A percentile compares a stretch with the other conserved stretches of the same genome.
phyloP scores from a whole-genome alignment of 2,888 invertebrate genomes.

The Macrophya alboannulata region DNA sequence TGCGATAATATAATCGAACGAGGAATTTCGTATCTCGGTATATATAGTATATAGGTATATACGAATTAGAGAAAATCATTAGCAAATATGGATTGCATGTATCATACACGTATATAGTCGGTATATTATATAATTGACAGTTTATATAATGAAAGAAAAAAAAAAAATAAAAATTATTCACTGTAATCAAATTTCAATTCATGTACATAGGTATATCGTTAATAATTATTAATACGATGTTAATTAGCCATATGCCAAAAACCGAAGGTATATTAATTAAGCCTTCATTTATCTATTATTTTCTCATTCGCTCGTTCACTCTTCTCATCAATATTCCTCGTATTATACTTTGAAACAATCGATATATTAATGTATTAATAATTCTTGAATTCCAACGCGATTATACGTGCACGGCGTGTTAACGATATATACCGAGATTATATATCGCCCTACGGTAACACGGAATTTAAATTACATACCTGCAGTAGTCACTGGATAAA shows the following conservation, averaged over 20 bases:
- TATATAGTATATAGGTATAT: too few species aligned
- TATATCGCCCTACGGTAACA: neutral
- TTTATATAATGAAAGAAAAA: too few species aligned
- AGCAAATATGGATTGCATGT: too few species aligned
- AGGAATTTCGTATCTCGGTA: too few species aligned
- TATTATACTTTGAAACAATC: neutral
- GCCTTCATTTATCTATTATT: neutral
- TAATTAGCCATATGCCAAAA: neutral
- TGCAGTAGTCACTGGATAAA: neutral
- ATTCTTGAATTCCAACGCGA: neutral
- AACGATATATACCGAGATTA: neutral
- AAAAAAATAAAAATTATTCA: too few species aligned
- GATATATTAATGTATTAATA: constrained; percentile 4
- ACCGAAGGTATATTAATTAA: neutral
- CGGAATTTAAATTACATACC: constrained; percentile 11
- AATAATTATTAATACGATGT: neutral
- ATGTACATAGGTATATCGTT: neutral
- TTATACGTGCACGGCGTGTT: neutral
- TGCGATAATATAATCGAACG: too few species aligned
- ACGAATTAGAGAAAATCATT: too few species aligned
- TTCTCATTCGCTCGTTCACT: neutral
- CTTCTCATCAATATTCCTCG: neutral
- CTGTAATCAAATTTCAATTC: neutral
- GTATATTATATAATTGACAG: too few species aligned
- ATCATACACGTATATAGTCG: too few species aligned